Evolutionary conservation across 2,888 invertebrate species (phyloP).

Genomic region (Dasypolia templi): DNA sequence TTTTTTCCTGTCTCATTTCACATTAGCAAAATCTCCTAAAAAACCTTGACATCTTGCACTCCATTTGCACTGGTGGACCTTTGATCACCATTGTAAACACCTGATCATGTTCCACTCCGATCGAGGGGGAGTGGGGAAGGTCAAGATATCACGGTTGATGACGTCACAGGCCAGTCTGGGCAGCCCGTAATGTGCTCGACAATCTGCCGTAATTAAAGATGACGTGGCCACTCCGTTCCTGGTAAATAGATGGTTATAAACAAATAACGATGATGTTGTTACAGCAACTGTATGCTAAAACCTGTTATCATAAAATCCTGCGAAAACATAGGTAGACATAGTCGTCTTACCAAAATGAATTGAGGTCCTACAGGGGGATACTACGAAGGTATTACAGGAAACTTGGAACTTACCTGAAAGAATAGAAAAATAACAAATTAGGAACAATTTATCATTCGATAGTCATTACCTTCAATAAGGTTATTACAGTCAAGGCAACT

Average conservation of each 20-base stretch:
- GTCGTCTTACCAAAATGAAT: conserved; percentile 18
- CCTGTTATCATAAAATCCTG: not conserved
- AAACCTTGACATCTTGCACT: conserved; percentile 43
- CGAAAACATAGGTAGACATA: too few relatives aligned
- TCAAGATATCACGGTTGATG: conserved; percentile 68
- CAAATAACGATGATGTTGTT: conserved; percentile 21
- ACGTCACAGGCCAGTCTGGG: conserved; percentile 75
- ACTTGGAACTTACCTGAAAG: conserved; percentile 63
- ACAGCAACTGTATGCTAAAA: not conserved
- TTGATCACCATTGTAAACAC: conserved; percentile 6
- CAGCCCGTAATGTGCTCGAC: conserved; percentile 75
- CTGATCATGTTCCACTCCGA: not conserved
- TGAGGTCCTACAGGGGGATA: too few relatives aligned
- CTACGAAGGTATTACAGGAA: not conserved
- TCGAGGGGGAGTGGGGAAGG: conserved; percentile 38
- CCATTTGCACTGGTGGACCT: conserved; percentile 19
- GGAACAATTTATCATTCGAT: not conserved
- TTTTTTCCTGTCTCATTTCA: not conserved
- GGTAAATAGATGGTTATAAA: conserved; percentile 28
- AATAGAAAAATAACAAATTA: conserved; percentile 19
- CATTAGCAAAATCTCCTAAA: conserved; percentile 36
- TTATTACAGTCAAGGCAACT: not conserved
- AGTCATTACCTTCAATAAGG: not conserved
- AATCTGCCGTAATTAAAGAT: conserved; percentile 83
- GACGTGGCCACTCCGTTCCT: conserved; percentile 74